Evolutionary conservation across 2,888 invertebrate genomes (phyloP), one percentile per base, ranked within the genome.

Genomic region (Coleophora deauratella): DNA sequence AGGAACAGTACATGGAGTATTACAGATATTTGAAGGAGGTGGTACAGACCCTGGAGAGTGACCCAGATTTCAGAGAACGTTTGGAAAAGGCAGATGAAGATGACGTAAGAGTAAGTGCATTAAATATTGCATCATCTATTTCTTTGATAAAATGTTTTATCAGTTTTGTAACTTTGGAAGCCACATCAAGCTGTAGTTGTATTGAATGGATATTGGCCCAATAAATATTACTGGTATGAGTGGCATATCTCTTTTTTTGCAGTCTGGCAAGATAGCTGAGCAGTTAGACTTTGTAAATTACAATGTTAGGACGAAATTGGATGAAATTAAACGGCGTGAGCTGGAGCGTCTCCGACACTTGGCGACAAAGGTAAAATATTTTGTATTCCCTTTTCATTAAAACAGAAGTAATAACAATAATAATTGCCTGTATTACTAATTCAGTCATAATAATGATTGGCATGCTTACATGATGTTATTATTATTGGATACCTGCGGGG

Each of bases 301-400:
- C 68, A 90, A 94, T 58, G 91, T 98, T 0, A 89, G 98, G 51
- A 91, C 93, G 0, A 91, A 92, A 66, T 77, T 98, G 46, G 98
- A 98, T 66, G 98, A 98, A 82, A 88, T 98, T 34, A 98, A 98
- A 72, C 88, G 98, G 34, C 88, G 91, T 4, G 98, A 98, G 80
- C 64, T 98, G 42, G 91, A 93, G 35, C 88, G 98, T 54, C 82
- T 98, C 31, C 89, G 93, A 12, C 89, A 91, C 45, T 77, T 95
- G 35, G 93, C 92, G 0, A 89, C 87, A 0, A 88, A 88, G 70
- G 84, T 80, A 58, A 47, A 27, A 39, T 33, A 9, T 31, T 9
- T 10, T 10, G 4, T 10, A 1, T 31, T 3, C 21, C 21, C 21
- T 21, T 21, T 6, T 21, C 3, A 21, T n/a, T n/a, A n/a, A n/a